Conservation (phyloP, 2,113 vertebrate species). For the Elephantulus edwardii region DNA sequence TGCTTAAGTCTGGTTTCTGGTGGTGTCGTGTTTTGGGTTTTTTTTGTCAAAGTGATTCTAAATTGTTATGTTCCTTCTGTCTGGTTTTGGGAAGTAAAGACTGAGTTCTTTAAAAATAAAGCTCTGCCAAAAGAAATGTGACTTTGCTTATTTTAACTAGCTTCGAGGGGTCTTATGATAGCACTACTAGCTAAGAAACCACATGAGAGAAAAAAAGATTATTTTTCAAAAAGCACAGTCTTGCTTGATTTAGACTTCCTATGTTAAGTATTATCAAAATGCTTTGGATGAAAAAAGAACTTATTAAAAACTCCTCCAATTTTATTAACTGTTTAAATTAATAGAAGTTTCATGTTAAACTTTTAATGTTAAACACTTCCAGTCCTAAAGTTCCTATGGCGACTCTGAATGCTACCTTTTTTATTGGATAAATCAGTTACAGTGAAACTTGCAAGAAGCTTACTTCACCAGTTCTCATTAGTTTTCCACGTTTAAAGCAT, state of each 20-base stretch:
- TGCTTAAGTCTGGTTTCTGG: not conserved
- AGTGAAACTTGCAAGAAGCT: no score
- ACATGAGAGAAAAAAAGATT: not conserved
- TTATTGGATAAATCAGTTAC: not conserved
- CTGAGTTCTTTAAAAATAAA: not conserved
- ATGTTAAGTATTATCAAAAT: not conserved
- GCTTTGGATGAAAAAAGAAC: not conserved
- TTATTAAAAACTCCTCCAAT: not conserved
- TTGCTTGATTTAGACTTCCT: not conserved
- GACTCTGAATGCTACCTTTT: not conserved
- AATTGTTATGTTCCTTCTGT: not conserved
- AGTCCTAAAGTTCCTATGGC: not conserved
- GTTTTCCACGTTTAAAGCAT: no score
- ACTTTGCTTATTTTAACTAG: not conserved
- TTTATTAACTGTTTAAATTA: conserved; percentile 34
- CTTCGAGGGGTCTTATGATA: not conserved
- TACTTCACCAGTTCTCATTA: no score
- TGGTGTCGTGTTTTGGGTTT: no score
- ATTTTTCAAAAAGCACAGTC: not conserved
- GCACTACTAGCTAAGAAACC: not conserved
- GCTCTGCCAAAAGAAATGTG: not conserved
- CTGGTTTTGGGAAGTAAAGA: not conserved
- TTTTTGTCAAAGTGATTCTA: conserved; percentile 1
- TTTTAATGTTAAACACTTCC: not conserved
- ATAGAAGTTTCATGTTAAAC: no score